Conservation (phyloP, 2,113 vertebrate species). For the Panthera leo region DNA sequence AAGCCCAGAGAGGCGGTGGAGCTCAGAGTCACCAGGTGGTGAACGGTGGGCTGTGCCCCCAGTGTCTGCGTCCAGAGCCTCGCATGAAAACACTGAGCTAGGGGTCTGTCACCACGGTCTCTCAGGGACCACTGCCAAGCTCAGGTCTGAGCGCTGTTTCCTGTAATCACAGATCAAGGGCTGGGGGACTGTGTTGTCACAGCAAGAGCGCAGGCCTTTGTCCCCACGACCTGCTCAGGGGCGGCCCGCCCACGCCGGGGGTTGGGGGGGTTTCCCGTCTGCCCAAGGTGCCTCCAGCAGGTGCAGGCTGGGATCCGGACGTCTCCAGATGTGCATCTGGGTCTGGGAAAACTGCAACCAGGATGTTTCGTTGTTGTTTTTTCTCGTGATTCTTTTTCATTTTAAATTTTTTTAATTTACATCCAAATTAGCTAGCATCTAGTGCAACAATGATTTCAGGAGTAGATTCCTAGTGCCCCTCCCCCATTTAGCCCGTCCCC, state of each 20-base stretch:
- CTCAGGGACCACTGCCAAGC: rapidly evolving
- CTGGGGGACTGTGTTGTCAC: too few relatives aligned
- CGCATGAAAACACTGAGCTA: rapidly evolving
- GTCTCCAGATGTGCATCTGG: too few relatives aligned
- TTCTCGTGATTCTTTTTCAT: too few relatives aligned
- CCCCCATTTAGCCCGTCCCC: too few relatives aligned
- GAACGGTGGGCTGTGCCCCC: not conserved
- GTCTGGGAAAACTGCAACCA: not conserved
- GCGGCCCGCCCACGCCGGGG: not conserved
- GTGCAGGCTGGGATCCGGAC: rapidly evolving
- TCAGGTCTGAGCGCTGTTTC: not conserved
- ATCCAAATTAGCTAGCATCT: too few relatives aligned
- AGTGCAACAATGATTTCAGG: too few relatives aligned
- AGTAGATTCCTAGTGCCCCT: too few relatives aligned
- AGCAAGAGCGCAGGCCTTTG: not conserved
- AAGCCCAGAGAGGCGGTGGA: not conserved
- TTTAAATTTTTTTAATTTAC: too few relatives aligned
- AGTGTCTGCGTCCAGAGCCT: rapidly evolving
- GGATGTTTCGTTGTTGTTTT: too few relatives aligned
- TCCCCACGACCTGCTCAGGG: not conserved
- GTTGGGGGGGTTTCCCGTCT: rapidly evolving
- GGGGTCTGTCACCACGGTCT: rapidly evolving
- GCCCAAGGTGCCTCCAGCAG: rapidly evolving
- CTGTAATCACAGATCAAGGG: too few relatives aligned
- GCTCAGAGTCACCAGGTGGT: rapidly evolving